phyloP scores from a whole-genome alignment of 2,113 vertebrate species.

The Oncorhynchus keta region DNA sequence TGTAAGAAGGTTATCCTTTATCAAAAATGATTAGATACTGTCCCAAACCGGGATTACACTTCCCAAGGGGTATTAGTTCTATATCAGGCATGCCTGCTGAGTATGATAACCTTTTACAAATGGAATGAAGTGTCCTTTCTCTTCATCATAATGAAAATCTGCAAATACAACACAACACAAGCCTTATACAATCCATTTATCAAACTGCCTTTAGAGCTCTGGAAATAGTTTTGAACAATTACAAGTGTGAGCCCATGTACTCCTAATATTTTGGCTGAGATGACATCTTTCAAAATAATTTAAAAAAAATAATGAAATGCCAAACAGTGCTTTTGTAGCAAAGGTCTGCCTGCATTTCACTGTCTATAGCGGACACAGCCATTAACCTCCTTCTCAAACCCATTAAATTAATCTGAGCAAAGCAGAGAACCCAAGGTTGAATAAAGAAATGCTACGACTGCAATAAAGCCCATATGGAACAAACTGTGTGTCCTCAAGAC shows the following conservation, averaged over 20 bases:
- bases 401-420: slow-evolving; percentile 68
- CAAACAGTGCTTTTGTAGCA: slow-evolving; percentile 13
- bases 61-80: slow-evolving; percentile 27
- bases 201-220: slow-evolving; percentile 52
- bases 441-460: slow-evolving; percentile 61
- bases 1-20: neutral
- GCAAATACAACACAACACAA: slow-evolving; percentile 56
- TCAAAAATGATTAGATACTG: neutral
- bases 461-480: slow-evolving; percentile 57
- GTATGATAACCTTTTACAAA: slow-evolving; percentile 58
- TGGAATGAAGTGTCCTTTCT: slow-evolving; percentile 50
- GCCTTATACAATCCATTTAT: slow-evolving; percentile 67
- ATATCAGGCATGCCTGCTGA: slow-evolving; percentile 52
- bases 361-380: slow-evolving; percentile 56
- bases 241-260: neutral
- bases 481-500: slow-evolving; percentile 65
- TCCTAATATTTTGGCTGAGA: slow-evolving; percentile 11
- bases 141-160: slow-evolving; percentile 78
- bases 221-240: neutral
- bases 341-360: slow-evolving; percentile 36
- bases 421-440: slow-evolving; percentile 61
- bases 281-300: slow-evolving; percentile 28
- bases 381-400: slow-evolving; percentile 67
- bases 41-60: neutral
- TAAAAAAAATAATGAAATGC: slow-evolving; percentile 28